These are phyloP conservation scores for Mycteria americana DNA, from an alignment of 2,797 vertebrate genomes.

Conservation along the genomic window DNA sequence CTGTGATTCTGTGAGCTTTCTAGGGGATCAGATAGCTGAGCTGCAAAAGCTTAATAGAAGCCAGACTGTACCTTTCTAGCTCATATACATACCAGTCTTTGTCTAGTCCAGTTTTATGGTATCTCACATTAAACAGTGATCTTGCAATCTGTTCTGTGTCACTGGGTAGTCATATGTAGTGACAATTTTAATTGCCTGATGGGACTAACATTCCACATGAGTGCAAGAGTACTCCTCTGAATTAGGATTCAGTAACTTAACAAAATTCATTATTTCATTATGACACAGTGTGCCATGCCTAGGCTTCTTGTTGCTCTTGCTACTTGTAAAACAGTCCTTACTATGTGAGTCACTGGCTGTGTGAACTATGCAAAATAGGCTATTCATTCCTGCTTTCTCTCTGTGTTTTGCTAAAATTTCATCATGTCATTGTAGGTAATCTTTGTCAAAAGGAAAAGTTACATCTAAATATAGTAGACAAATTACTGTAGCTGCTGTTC, in stretches of 20 bases:
- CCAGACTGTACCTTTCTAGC: background rate
- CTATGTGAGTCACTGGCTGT: background rate
- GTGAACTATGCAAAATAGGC: background rate
- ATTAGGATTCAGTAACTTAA: background rate
- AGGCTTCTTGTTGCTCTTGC: background rate
- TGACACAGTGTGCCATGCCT: background rate
- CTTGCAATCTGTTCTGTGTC: background rate
- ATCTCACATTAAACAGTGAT: background rate
- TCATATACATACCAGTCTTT: background rate
- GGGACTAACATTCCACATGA: background rate
- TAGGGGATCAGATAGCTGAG: background rate
- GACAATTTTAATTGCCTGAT: background rate
- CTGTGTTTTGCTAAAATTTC: background rate
- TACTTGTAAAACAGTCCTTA: background rate
- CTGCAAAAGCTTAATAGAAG: background rate
- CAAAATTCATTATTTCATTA: background rate
- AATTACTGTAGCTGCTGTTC: background rate
- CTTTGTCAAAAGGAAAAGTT: background rate
- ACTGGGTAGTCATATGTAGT: background rate
- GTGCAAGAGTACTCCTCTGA: background rate
- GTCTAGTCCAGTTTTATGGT: background rate
- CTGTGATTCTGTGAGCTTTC: background rate
- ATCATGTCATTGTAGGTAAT: background rate
- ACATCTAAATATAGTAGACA: background rate
- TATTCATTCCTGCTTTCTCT: background rate